Base-by-base conservation (phyloP, 2,797 vertebrate species). In the Allenopithecus nigroviridis region DNA sequence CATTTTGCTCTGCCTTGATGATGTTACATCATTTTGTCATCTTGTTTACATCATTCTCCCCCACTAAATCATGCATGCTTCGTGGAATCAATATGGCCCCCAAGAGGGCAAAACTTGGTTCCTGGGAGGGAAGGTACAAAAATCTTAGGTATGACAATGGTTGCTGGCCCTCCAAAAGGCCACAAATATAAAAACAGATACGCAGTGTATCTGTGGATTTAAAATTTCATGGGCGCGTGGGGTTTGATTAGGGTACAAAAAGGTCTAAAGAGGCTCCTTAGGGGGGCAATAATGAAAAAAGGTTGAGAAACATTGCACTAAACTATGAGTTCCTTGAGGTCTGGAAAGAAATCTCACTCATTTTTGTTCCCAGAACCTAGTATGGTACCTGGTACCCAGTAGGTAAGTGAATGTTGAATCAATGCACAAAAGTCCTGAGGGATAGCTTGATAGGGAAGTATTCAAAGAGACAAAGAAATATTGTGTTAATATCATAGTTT, bases 1-100 rank as follows among this genome's bases (percentile, higher is more conserved):
- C 43, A 78, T 89, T 95, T 96, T 72, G 85, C 43, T 91, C 74
- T 92, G 41, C 78, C 48, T 55, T 72, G 36, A 91, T 57, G 78
- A 80, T 39, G 6, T 76, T 36, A 75, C 64, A 75, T 41, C 43
- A n/a, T 78, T 72, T 81, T 36, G 43, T 90, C 12, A 36, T 46
- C 39, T 78, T 84, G 21, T 87, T 78, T 33, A 84, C 28, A 24
- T 84, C n/a, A 46, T 80, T 89, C 55, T 81, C 48, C 94, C 30
- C 68, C n/a, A 41, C 43, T 50, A 96, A 96, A 64, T 70, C 41
- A 61, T 14, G 4, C 36, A 57, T 53, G 94, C 84, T 89, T 81
- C 83, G 2, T 64, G 30, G 75, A 48, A 92, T 21, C 17, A 24
- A 50, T 59, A 78, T 84, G 57, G 43, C 16, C n/a, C 57, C 50